Percentiles rank a stretch among this genome's conserved stretches.
Conservation (phyloP, 2,888 invertebrate species). For the Sinohyriopsis cumingii region DNA sequence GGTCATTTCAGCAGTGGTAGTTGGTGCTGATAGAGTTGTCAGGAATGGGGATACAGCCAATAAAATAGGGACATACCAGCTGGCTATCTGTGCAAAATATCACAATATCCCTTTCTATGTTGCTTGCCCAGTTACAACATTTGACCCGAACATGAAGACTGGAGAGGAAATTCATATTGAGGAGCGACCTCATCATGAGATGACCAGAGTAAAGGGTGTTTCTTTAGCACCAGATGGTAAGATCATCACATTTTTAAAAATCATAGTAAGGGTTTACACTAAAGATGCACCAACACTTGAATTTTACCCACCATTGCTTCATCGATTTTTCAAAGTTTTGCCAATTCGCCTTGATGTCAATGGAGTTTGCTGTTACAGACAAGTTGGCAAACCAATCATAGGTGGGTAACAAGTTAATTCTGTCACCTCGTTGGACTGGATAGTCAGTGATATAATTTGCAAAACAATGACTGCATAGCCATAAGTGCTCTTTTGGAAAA, state of each 20-base stretch:
- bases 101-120: slow-evolving; percentile 96
- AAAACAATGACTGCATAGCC: too few species aligned
- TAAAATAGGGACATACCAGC: slow-evolving; percentile 88
- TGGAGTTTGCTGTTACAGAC: too few species aligned
- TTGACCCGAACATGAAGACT: slow-evolving; percentile 84
- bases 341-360: too few species aligned
- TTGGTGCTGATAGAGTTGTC: slow-evolving; percentile 96
- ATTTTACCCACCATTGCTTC: too few species aligned
- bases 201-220: slow-evolving; percentile 90
- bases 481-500: too few species aligned
- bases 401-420: too few species aligned
- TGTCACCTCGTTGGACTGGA: too few species aligned
- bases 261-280: background rate
- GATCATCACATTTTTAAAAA: background rate
- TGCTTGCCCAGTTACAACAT: slow-evolving; percentile 91
- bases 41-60: slow-evolving; percentile 99
- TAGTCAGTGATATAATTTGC: too few species aligned
- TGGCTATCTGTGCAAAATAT: slow-evolving; percentile 92
- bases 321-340: too few species aligned
- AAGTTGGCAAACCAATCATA: too few species aligned
- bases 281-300: too few species aligned
- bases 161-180: slow-evolving; percentile 95
- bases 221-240: slow-evolving; percentile 90
- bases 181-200: slow-evolving; percentile 90
- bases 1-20: slow-evolving; percentile 92